Conservation (phyloP, 2,797 vertebrate genomes). For the Mus spretus region DNA sequence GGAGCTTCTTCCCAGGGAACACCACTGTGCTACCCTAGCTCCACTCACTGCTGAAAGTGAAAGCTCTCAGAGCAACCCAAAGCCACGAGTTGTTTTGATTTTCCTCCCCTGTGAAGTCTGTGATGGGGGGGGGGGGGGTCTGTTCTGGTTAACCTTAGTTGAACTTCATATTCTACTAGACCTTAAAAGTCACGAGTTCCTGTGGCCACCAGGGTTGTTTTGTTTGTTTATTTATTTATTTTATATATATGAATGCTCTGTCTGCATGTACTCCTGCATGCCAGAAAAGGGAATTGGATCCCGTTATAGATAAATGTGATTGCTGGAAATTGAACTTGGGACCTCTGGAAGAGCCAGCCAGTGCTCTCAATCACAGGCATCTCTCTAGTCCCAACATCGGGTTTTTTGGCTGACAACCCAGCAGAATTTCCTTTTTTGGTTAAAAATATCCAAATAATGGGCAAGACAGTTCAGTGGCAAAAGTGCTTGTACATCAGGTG, state of each 20-base stretch:
- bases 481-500: neutral
- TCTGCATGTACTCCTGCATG: neutral
- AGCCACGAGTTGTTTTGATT: neutral
- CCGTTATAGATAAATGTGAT: neutral
- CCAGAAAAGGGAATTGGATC: neutral
- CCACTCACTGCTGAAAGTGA: neutral
- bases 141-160: neutral
- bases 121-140: too few species aligned
- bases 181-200: neutral
- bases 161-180: neutral
- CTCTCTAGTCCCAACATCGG: neutral
- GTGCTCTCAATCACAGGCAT: neutral
- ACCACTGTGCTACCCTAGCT: neutral
- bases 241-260: neutral
- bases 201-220: neutral
- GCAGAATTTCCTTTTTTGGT: neutral
- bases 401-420: neutral
- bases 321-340: neutral
- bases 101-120: neutral
- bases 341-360: neutral
- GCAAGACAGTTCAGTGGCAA: neutral
- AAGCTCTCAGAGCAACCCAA: neutral
- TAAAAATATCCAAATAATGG: neutral
- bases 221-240: neutral
- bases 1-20: neutral